Base-by-base conservation (phyloP, 2,888 invertebrate genomes). In the Drosophila niveifrons region DNA sequence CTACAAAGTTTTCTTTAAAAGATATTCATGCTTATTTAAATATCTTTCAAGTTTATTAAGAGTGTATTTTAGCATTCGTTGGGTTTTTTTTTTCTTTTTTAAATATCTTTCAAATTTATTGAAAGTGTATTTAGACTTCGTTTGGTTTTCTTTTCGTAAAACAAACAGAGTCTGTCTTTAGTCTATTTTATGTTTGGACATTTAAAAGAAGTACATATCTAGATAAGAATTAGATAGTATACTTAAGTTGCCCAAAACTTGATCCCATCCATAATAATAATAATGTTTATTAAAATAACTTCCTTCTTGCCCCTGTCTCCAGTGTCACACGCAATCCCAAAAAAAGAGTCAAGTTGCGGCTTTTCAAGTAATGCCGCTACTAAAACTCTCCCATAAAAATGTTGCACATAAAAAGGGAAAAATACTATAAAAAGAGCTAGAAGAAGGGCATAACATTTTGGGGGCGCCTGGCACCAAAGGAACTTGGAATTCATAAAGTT, bases 401-500 rank as follows among this genome's bases (percentile, higher is more conserved):
- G 50, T 43, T 29, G 13, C 41, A 51, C 17, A 51, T 44, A 44
- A 31, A 18, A 56, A n/a, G 23, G 7, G 0, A n/a, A 13, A n/a
- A n/a, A 50, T 28, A 28, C n/a, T n/a, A n/a, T n/a, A 28, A 13
- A 17, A 15, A 8, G 44, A 8, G 31, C 8, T 9, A 13, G 17
- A 23, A 23, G 15, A 1, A 44, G 29, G 10, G 34, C 34, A 36
- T 36, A n/a, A n/a, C n/a, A 18, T 23, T 13, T 29, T 13, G 44
- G 23, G 17, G 44, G 23, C 29, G 28, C 46, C 50, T 48, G 56
- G 36, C 52, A 48, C 43, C n/a, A 61, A 63, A 31, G 52, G 29
- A 65, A 70, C 70, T 61, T 1, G 43, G 10, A 70, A 72, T 69
- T 39, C 43, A 28, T 52, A 13, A 41, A 15, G 48, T 36, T 13